Evolutionary conservation across 2,888 invertebrate species (phyloP).

Genomic region (Lasioglossum malachurum): DNA sequence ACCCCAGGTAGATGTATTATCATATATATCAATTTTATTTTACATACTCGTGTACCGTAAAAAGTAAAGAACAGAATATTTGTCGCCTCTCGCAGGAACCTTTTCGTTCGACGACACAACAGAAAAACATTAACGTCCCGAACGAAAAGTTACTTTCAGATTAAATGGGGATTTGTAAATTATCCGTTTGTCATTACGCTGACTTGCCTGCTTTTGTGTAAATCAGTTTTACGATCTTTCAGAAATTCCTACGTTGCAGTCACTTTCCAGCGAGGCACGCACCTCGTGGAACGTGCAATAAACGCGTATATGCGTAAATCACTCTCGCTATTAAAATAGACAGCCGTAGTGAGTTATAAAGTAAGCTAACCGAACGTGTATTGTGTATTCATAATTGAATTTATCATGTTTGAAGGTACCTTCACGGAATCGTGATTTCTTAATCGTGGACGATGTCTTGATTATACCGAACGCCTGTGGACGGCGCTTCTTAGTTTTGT

Average conservation of each 20-base stretch:
- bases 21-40: neutral
- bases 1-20: too few relatives aligned
- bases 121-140: neutral
- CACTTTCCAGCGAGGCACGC: neutral
- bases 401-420: neutral
- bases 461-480: neutral
- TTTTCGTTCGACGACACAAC: neutral
- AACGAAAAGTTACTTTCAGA: neutral
- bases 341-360: slow-evolving; percentile 5
- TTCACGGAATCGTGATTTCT: slow-evolving; percentile 2
- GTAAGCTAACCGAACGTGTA: neutral
- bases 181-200: neutral
- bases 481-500: neutral
- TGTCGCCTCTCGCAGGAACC: neutral
- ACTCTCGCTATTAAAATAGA: slow-evolving; percentile 11
- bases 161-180: neutral
- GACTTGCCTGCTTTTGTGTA: neutral
- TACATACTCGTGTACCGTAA: too few relatives aligned
- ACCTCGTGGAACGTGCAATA: neutral
- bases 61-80: neutral
- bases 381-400: neutral
- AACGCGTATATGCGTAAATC: slow-evolving; percentile 3
- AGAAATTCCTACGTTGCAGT: neutral
- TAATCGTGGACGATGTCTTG: neutral
- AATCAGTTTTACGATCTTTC: slow-evolving; percentile 6